Percentiles rank a stretch among this genome's conserved stretches.
Conservation (phyloP, 2,113 vertebrate species). For the Sinocyclocheilus maitianheensis region DNA sequence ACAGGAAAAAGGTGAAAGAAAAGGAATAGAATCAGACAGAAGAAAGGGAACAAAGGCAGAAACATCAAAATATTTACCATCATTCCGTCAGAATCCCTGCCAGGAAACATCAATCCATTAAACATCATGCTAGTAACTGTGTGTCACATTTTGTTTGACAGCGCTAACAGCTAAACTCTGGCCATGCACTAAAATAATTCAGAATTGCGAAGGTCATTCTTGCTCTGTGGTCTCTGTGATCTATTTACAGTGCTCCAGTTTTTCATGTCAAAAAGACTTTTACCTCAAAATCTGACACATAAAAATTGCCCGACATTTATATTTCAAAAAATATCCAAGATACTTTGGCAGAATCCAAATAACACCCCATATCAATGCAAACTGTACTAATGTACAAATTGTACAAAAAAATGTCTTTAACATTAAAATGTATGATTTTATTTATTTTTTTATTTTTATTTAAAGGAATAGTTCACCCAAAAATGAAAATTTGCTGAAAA, state of each 20-base stretch:
- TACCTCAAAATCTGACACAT: background rate
- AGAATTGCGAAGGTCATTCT: background rate
- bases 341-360: background rate
- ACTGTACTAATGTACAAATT: background rate
- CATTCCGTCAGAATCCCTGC: conserved; percentile 1
- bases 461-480: background rate
- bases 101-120: conserved; percentile 52
- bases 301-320: background rate
- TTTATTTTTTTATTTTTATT: background rate
- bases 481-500: too few species aligned
- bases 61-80: conserved; percentile 29
- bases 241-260: background rate
- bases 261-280: background rate
- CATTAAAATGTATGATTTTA: background rate
- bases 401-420: background rate
- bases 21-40: background rate
- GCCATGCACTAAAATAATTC: background rate
- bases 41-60: conserved; percentile 1
- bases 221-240: background rate
- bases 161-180: background rate
- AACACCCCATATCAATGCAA: background rate
- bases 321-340: background rate
- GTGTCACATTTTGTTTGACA: background rate
- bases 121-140: background rate
- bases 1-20: background rate